Conservation (phyloP, 2,113 vertebrate genomes). For the Turnix velox region DNA sequence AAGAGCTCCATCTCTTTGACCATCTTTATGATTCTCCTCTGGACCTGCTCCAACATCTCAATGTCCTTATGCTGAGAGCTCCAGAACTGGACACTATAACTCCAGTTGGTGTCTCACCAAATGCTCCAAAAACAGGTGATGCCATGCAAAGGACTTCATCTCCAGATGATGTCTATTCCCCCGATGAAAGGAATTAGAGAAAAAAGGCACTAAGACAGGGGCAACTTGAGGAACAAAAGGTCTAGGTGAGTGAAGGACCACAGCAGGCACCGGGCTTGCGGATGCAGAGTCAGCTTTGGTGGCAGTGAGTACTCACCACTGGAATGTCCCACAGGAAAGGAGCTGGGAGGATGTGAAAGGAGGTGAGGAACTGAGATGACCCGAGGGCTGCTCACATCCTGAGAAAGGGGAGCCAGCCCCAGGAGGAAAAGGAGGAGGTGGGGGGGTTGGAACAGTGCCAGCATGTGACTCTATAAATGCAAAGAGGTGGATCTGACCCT, state of each 20-base stretch:
- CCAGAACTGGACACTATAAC: no score
- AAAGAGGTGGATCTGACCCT: not conserved
- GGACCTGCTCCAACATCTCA: no score
- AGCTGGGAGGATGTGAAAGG: not conserved
- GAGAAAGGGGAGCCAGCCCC: not conserved
- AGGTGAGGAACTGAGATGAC: not conserved
- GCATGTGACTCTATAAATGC: not conserved
- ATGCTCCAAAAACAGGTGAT: no score
- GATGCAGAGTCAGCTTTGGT: fast-evolving
- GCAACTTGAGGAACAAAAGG: not conserved
- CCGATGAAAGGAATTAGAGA: no score
- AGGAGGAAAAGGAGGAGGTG: no score
- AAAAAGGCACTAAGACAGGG: not conserved
- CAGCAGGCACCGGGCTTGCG: fast-evolving
- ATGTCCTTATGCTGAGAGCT: no score
- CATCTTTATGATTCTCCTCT: no score
- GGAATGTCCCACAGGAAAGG: not conserved
- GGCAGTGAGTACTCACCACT: not conserved
- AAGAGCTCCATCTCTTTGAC: no score
- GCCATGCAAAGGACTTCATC: no score
- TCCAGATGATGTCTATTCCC: no score
- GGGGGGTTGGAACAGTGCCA: fast-evolving
- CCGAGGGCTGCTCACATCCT: not conserved
- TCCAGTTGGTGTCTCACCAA: no score
- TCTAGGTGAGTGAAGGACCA: not conserved